Base-by-base conservation (phyloP, 2,797 vertebrate genomes). In the Phaenicophaeus curvirostris region DNA sequence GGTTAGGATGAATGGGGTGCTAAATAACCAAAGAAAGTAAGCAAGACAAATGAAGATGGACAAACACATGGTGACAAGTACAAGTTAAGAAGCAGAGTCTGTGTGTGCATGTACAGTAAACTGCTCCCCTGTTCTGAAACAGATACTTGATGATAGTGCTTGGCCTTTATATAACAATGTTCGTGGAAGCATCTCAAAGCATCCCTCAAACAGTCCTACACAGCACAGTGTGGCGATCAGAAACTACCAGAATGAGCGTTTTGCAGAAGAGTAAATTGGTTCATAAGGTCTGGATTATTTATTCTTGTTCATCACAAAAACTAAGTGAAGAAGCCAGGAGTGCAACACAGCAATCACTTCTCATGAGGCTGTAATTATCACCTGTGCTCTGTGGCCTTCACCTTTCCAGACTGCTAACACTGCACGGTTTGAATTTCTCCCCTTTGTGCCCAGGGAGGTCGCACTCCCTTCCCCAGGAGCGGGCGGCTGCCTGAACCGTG, bases 21-120 rank as follows among this genome's bases (percentile, higher is more conserved):
- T 80, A 95, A 95, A 88, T 71, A 74, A 68, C 42, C 25, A 71
- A 88, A 82, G 61, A 35, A 68, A 91, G 41, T 25, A 61, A 82
- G 81, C 27, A 78, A 77, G 35, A 24, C 16, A 76, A 72, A 66
- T 46, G 54, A 92, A 63, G 48, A 55, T 23, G 19, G 57, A 68
- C 35, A 90, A 85, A 83, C 55, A 75, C 27, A 54, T 15, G 46
- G 13, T 79, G 85, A 96, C 53, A 94, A 93, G 88, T 33, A 63
- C 31, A 76, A 59, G 31, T 68, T 84, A 77, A 89, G 82, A 0
- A 2, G 55, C 8, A 28, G 25, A 61, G 25, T 28, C 46, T 66
- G 35, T 44, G 46, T 25, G 37, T 61, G 54, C 19, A 9, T 14
- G 39, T 65, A 51, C 66, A 76, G 67, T 33, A 76, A 74, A 85